Evolutionary conservation across 64 coral and sea anemone genomes (phyloP).

Genomic region (Stichodactyla helianthus): DNA sequence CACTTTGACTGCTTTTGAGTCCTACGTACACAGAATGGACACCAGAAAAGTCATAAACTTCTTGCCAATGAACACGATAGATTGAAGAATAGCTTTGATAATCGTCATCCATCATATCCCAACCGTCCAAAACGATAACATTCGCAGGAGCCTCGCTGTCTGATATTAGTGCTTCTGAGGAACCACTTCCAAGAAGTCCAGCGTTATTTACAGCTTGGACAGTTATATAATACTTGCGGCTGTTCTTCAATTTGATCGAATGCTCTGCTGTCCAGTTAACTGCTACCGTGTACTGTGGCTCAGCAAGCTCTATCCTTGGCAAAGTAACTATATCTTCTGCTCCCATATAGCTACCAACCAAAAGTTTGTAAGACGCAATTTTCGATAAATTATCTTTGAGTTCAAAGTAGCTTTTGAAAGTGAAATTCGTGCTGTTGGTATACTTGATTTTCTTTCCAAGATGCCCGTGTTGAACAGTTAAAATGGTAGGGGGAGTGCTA

Average conservation of each 20-base stretch:
- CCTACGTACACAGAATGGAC: constrained; percentile 54
- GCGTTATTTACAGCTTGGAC: constrained; percentile 64
- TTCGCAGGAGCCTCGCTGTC: constrained; percentile 74
- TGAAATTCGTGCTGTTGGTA: background rate
- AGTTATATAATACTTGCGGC: constrained; percentile 74
- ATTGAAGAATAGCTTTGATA: constrained; percentile 77
- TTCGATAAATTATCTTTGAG: constrained; percentile 71
- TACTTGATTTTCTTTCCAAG: constrained; percentile 31
- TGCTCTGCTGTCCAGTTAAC: constrained; percentile 69
- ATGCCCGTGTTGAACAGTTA: constrained; percentile 68
- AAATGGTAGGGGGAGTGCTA: constrained; percentile 65
- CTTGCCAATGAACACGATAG: constrained; percentile 87
- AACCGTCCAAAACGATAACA: constrained; percentile 76
- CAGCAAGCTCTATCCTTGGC: constrained; percentile 20
- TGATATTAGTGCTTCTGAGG: constrained; percentile 65
- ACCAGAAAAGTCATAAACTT: constrained; percentile 80
- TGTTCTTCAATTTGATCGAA: constrained; percentile 38
- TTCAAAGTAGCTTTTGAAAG: constrained; percentile 73
- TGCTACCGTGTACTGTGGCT: constrained; percentile 28
- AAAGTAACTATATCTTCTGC: constrained; percentile 77
- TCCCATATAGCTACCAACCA: constrained; percentile 70
- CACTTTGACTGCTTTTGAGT: constrained; percentile 36
- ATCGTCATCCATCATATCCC: constrained; percentile 66
- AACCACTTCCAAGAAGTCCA: constrained; percentile 53
- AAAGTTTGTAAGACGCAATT: constrained; percentile 62